Percentiles rank a stretch among this genome's conserved stretches.
phyloP scores from a whole-genome alignment of 64 coral and sea anemone genomes.

The Actinia tenebrosa region DNA sequence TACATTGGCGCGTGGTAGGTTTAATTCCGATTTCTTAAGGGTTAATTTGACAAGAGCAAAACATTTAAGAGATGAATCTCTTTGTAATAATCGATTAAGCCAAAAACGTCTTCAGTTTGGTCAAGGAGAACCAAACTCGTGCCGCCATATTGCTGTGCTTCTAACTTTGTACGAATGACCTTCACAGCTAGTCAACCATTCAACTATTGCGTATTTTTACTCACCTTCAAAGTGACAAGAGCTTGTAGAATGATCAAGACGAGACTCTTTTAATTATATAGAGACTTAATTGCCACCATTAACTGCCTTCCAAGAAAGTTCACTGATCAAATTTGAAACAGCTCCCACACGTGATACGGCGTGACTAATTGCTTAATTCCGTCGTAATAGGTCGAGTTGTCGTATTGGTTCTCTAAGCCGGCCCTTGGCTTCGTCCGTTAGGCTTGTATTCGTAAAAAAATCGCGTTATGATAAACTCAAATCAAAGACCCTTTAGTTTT shows the following conservation, averaged over 20 bases:
- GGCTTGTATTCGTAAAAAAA: background rate
- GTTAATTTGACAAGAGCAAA: background rate
- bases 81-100: background rate
- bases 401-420: background rate
- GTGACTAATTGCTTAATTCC: conserved; percentile 17
- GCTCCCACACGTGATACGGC: background rate
- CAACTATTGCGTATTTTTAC: background rate
- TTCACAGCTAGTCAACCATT: background rate
- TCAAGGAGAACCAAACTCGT: background rate
- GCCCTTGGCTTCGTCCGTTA: background rate
- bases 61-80: background rate
- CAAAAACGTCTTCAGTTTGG: background rate
- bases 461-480: background rate
- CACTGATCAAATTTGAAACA: conserved; percentile 15
- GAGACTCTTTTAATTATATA: background rate
- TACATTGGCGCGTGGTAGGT: background rate
- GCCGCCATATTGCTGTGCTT: background rate
- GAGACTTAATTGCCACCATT: conserved; percentile 11
- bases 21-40: background rate
- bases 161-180: background rate
- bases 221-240: background rate
- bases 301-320: background rate
- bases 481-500: conserved; percentile 6
- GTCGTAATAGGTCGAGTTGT: background rate
- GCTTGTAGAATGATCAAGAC: background rate